phyloP scores from a whole-genome alignment of 2,797 vertebrate species.

The Pelochelys cantorii region DNA sequence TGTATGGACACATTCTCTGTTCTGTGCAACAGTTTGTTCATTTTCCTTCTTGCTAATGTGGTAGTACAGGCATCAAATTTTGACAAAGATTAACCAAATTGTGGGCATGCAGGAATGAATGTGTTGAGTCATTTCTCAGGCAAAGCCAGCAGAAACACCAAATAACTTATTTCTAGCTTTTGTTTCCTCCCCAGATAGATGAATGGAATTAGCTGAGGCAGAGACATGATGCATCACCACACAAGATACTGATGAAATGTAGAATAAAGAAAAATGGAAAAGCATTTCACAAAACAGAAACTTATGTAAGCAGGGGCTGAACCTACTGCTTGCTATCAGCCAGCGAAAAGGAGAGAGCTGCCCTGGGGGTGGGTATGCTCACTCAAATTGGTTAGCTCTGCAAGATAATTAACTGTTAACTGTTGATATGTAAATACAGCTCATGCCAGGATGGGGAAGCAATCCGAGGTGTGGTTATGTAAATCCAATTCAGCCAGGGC shows the following conservation, averaged over 20 bases:
- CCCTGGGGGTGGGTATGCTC: too few relatives aligned
- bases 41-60: background rate
- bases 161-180: constrained; percentile 74
- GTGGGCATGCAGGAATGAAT: constrained; percentile 61
- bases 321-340: too few relatives aligned
- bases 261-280: constrained; percentile 69
- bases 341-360: too few relatives aligned
- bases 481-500: too few relatives aligned
- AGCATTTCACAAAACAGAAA: constrained; percentile 4
- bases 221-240: constrained; percentile 67
- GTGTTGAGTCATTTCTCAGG: constrained; percentile 44
- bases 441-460: too few relatives aligned
- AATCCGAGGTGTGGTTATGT: too few relatives aligned
- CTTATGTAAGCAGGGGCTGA: too few relatives aligned
- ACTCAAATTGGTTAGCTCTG: too few relatives aligned
- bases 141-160: constrained; percentile 66
- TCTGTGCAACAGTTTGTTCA: background rate
- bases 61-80: constrained; percentile 42
- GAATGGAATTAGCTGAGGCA: constrained; percentile 75
- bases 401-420: too few relatives aligned
- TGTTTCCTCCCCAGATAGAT: constrained; percentile 68
- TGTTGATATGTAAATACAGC: too few relatives aligned
- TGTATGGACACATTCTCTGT: background rate
- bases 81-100: constrained; percentile 65
- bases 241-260: constrained; percentile 69